Evolutionary conservation across 2,888 invertebrate species (phyloP).

Genomic region (Macropis europaea): DNA sequence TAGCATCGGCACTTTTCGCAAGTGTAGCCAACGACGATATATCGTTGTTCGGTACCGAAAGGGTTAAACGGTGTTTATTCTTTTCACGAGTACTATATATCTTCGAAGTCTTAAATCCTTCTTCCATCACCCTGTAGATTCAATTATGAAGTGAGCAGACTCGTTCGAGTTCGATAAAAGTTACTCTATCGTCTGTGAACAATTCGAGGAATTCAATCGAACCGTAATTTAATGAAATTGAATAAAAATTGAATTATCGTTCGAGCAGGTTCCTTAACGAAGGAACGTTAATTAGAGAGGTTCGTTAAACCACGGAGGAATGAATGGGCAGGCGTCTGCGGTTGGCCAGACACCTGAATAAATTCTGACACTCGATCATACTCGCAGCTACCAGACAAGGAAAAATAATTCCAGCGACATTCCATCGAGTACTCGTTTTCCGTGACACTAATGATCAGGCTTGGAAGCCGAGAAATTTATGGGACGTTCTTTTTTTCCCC

Average conservation of each 20-base stretch:
- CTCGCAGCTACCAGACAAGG: background rate
- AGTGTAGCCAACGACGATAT: too few relatives aligned
- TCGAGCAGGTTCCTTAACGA: too few relatives aligned
- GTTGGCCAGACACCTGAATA: background rate
- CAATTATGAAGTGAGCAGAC: too few relatives aligned
- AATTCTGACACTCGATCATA: slow-evolving; percentile 28
- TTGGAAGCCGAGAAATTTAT: slow-evolving; percentile 31
- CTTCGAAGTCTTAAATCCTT: too few relatives aligned
- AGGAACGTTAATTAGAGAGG: background rate
- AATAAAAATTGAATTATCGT: background rate
- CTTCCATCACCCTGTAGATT: too few relatives aligned
- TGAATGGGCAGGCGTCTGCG: background rate
- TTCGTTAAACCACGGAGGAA: background rate
- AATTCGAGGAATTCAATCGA: too few relatives aligned
- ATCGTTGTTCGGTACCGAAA: too few relatives aligned
- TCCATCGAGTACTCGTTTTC: slow-evolving; percentile 36
- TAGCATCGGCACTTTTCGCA: too few relatives aligned
- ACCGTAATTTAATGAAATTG: background rate
- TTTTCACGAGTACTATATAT: too few relatives aligned
- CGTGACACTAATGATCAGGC: slow-evolving; percentile 42
- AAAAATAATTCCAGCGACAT: slow-evolving; percentile 38
- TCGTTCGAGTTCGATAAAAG: too few relatives aligned
- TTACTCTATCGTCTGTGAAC: too few relatives aligned
- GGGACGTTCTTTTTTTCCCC: slow-evolving; percentile 11
- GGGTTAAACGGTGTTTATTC: too few relatives aligned